A percentile compares a stretch with the other conserved stretches of the same genome.
These are phyloP conservation scores for Podiceps cristatus DNA, from an alignment of 2,113 vertebrate species.

Conservation along the genomic window DNA sequence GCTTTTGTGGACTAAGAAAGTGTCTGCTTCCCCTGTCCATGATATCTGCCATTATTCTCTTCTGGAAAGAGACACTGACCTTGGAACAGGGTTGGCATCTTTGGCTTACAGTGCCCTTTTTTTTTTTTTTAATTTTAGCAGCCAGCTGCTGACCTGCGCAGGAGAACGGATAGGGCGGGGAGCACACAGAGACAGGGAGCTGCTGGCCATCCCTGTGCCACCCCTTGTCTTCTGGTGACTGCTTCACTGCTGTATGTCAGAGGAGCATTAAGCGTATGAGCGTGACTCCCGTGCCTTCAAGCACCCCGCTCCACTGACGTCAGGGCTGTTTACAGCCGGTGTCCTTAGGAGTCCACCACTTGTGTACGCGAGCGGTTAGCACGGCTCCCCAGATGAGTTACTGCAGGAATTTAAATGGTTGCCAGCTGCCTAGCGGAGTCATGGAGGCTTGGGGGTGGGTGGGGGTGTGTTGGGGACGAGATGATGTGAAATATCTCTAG, in stretches of 20 bases:
- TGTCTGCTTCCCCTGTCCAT: neutral
- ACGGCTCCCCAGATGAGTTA: neutral
- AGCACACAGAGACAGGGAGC: neutral
- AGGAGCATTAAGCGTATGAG: too few relatives aligned
- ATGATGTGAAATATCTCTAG: neutral
- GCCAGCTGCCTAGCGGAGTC: neutral
- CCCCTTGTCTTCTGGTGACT: neutral
- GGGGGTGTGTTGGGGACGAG: neutral
- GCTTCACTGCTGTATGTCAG: neutral
- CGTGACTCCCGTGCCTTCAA: neutral
- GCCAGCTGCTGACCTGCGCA: neutral
- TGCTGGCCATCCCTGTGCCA: neutral
- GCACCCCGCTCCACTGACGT: neutral
- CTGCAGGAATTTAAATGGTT: neutral
- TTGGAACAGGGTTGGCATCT: neutral
- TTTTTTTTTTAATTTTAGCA: neutral
- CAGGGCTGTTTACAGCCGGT: neutral
- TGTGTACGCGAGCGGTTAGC: neutral
- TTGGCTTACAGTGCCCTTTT: neutral
- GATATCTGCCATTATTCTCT: neutral
- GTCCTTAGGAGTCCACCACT: neutral
- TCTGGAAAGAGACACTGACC: neutral
- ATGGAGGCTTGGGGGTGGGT: neutral
- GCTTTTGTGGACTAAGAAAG: neutral
- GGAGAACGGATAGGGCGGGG: neutral